Base-by-base conservation (phyloP, 2,113 vertebrate species). In the Ceuthmochares aereus region DNA sequence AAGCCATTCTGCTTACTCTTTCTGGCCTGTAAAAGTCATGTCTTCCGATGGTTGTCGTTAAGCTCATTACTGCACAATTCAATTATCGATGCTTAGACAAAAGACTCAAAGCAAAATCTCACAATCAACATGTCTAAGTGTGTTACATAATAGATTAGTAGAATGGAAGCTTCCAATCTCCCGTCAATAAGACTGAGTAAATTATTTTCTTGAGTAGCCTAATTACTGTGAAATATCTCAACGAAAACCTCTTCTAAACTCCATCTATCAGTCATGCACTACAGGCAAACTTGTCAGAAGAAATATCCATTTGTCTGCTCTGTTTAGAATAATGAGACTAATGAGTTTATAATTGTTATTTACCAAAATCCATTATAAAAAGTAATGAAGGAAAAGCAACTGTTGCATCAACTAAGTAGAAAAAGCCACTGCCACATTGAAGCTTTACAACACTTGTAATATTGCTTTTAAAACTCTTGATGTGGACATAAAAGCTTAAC, bases 321-420 rank as follows among this genome's bases (percentile, higher is more conserved):
- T 60, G 49, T 84, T 95, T 95, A 92, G 62, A 91, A 84, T 87
- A 95, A 91, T 75, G 36, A 89, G 52, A 67, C 56, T 95, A 97
- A 87, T 67, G 69, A 84, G 73, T 68, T 91, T 78, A 36, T 86
- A 93, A 93, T 84, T 85, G 58, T 83, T 92, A 43, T 81, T 96
- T 89, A 87, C 36, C 69, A 91, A 95, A 95, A 96, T 56, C n/a
- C 14, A 56, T 90, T 72, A 37, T 55, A 68, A 95, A 95, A 95
- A 78, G 36, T 82, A 89, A 84, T 43, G 52, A 92, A 80, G 72
- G 13, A 89, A 94, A 90, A 82, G 69, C 42, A 91, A 78, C 27
- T 68, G 23, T 78, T 92, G 60, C 49, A 81, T 87, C 43, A 87
- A 77, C 64, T n/a, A 77, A 59, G 42, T 5, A 76, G 58, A 66